These are phyloP conservation scores for Acomys russatus DNA, from an alignment of 2,797 vertebrate species.

Conservation along the genomic window DNA sequence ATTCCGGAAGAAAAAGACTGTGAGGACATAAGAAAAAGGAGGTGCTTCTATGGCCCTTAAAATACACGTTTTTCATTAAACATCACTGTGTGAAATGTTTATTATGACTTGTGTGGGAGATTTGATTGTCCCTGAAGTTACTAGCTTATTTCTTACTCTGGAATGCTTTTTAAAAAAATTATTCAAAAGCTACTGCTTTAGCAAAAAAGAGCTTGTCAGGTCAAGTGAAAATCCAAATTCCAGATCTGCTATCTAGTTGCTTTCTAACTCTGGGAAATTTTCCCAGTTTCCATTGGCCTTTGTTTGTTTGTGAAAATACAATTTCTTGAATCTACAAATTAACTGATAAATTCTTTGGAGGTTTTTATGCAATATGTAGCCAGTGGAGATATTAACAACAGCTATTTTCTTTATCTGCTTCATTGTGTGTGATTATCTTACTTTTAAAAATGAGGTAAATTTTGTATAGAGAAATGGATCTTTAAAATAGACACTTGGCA, in stretches of 20 bases:
- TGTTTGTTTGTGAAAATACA: not conserved
- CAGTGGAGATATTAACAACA: not conserved
- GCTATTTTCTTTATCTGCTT: not conserved
- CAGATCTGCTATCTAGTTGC: not conserved
- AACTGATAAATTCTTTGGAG: not conserved
- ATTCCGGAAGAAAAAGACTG: not conserved
- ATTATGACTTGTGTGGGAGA: not conserved
- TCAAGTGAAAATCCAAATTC: not conserved
- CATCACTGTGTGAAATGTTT: not conserved
- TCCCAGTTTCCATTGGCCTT: not conserved
- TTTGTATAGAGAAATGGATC: not conserved
- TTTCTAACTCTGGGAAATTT: not conserved
- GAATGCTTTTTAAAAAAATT: not conserved
- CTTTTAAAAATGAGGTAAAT: not conserved
- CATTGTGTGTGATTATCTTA: not conserved
- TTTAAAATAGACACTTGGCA: not conserved
- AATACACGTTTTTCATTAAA: not conserved
- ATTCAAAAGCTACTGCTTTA: not conserved
- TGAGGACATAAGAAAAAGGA: not conserved
- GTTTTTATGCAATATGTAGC: not conserved
- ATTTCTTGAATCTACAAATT: not conserved
- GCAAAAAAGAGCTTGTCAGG: not conserved
- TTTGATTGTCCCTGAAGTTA: not conserved
- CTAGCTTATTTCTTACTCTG: not conserved
- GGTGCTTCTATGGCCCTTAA: not conserved